Conservation (phyloP, 2,888 invertebrate species). For the Alloplasta piceator region DNA sequence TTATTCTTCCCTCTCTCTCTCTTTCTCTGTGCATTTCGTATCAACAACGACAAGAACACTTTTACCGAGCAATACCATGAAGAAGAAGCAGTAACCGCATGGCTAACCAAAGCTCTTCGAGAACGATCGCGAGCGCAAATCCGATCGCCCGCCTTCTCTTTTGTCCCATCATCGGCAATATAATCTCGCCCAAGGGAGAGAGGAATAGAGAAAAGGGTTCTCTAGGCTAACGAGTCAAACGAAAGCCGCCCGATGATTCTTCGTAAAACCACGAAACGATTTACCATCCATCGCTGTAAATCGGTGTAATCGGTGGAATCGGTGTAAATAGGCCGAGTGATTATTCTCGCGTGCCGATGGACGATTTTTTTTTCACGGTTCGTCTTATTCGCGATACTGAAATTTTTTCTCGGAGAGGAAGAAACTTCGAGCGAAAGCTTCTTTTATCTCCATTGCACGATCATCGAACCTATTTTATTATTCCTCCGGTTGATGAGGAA, state of each 20-base stretch:
- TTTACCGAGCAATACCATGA: constrained; percentile 6
- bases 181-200: neutral
- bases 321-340: too few relatives aligned
- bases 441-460: too few relatives aligned
- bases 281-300: neutral
- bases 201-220: neutral
- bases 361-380: neutral
- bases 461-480: too few relatives aligned
- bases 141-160: constrained; percentile 31
- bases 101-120: constrained; percentile 23
- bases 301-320: too few relatives aligned
- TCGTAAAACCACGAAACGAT: constrained; percentile 19
- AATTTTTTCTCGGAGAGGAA: neutral
- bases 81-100: neutral
- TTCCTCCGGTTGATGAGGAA: too few relatives aligned
- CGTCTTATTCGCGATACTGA: neutral
- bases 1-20: constrained; percentile 31
- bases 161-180: constrained; percentile 30
- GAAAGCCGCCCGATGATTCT: constrained; percentile 46
- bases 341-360: constrained; percentile 16
- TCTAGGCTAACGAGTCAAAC: constrained; percentile 50
- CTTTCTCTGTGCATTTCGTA: constrained; percentile 20
- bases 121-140: constrained; percentile 4
- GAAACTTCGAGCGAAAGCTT: too few relatives aligned
- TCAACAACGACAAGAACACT: constrained; percentile 21